Evolutionary conservation across 2,797 vertebrate species (phyloP), one percentile per base, ranked within the genome.

Genomic region (Danio kyathit): DNA sequence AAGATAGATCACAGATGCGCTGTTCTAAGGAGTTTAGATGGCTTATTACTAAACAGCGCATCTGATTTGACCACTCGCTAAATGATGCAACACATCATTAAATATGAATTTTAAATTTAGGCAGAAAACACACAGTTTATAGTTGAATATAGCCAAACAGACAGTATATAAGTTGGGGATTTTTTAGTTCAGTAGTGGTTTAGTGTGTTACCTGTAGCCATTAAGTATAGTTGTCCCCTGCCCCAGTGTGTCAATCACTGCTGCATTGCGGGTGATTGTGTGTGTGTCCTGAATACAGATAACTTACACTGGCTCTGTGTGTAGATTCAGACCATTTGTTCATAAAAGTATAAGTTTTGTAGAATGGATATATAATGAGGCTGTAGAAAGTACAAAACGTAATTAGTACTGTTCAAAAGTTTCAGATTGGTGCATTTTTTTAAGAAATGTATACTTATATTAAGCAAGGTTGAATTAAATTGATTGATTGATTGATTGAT

Each of bases 261-360:
- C 73, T 49, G 73, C 74, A 71, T 73, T 80, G 78, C 73, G 8
- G 73, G 38, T 66, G 44, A 29, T 72, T 12, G 44, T 48, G 77
- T 63, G 21, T 85, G 73, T 85, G 82, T 69, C 63, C 54, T 54
- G 71, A 86, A 82, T 84, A 80, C 64, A 71, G 46, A 83, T 84
- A 40, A 46, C 49, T 21, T 79, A 38, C 70, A 44, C 49, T 80
- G 10, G 6, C 43, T 66, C 21, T 17, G 7, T 38, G 7, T 72
- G 16, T 19, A 64, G 61, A 76, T 43, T 41, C 12, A 76, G 40
- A 60, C 49, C 52, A 13, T 56, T 70, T 71, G 48, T 76, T 72
- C 67, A 52, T 44, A 38, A 13, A 43, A 64, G 17, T 21, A 13
- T 41, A 17, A 52, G 49, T 75, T 57, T 41, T 65, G 0, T 49